These are phyloP conservation scores for Microtus montanus DNA, from an alignment of 2,113 vertebrate species.

Conservation along the genomic window DNA sequence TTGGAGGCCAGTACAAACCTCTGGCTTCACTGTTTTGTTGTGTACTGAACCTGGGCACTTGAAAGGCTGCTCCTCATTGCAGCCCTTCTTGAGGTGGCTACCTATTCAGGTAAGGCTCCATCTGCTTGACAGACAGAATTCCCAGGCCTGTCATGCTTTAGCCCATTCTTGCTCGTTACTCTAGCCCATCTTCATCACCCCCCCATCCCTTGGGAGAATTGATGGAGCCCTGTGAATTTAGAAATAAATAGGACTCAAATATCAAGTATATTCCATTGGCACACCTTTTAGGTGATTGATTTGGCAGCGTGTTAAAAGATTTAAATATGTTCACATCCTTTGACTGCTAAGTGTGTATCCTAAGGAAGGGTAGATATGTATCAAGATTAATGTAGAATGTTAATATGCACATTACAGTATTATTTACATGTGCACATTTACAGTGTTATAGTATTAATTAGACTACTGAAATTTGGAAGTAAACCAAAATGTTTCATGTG, in stretches of 20 bases:
- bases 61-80: conserved; percentile 1
- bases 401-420: conserved; percentile 12
- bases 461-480: conserved; percentile 27
- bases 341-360: conserved; percentile 7
- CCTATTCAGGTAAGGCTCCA: conserved; percentile 16
- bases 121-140: conserved; percentile 50
- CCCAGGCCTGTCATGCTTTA: not conserved
- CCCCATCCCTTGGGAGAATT: not conserved
- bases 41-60: conserved; percentile 29
- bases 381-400: not conserved
- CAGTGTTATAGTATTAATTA: conserved; percentile 4
- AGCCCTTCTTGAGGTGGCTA: not conserved
- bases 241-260: not conserved
- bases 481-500: not conserved
- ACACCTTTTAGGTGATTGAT: not conserved
- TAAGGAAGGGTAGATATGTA: not conserved
- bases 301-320: not conserved
- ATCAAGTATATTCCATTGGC: not conserved
- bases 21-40: conserved; percentile 11
- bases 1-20: conserved; percentile 42
- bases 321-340: conserved; percentile 13
- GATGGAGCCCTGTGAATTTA: conserved; percentile 23
- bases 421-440: not conserved
- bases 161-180: not conserved
- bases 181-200: not conserved